Evolutionary conservation across 2,888 invertebrate species (phyloP).

Genomic region (Microplitis deprimator): DNA sequence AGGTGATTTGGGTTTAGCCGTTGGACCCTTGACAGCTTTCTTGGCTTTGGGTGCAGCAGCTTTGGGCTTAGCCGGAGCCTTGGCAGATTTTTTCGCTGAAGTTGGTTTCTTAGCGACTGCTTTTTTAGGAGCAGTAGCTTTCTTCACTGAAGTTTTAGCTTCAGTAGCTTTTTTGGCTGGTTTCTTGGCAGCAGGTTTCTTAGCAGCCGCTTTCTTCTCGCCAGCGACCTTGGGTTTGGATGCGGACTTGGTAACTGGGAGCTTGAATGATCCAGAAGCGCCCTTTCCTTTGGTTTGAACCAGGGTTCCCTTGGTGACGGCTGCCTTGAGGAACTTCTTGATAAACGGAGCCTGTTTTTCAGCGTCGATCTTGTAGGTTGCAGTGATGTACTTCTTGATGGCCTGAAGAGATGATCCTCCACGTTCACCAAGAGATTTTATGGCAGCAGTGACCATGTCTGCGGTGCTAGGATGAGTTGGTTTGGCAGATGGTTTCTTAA

Average conservation of each 20-base stretch:
- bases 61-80: not conserved
- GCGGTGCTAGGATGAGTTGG: slow-evolving; percentile 72
- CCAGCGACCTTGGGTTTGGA: not conserved
- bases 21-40: not conserved
- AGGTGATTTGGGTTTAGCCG: not conserved
- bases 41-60: not conserved
- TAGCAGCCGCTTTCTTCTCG: not conserved
- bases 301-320: slow-evolving; percentile 73
- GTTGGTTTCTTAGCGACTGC: not conserved
- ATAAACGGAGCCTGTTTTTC: slow-evolving; percentile 76
- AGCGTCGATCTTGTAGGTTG: slow-evolving; percentile 76
- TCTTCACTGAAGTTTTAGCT: not conserved
- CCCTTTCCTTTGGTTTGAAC: slow-evolving; percentile 75
- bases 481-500: not conserved
- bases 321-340: slow-evolving; percentile 75
- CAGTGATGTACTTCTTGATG: slow-evolving; percentile 78
- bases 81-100: not conserved
- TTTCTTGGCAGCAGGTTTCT: not conserved
- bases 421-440: slow-evolving; percentile 73
- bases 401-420: slow-evolving; percentile 76
- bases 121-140: not conserved
- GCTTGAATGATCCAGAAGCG: slow-evolving; percentile 73
- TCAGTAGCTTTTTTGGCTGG: not conserved
- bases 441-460: slow-evolving; percentile 76
- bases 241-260: slow-evolving; percentile 73